These are phyloP conservation scores for Emys orbicularis DNA, from an alignment of 2,797 vertebrate genomes.

Conservation along the genomic window DNA sequence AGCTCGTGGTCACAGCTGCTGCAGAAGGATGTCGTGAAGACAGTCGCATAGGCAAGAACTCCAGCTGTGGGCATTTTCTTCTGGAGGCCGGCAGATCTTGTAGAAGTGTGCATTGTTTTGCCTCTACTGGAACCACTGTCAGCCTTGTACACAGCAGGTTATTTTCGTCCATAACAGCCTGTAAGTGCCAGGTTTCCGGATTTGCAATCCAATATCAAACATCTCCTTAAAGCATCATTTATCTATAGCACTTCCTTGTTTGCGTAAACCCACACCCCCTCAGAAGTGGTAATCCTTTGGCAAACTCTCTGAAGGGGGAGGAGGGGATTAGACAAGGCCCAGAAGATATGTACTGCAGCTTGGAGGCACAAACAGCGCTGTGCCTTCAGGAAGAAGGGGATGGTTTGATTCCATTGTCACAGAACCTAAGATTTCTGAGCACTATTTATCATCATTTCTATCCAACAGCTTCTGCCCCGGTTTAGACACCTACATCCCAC, in stretches of 20 bases:
- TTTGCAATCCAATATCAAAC: not conserved
- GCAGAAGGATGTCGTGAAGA: too few species aligned
- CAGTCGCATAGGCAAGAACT: too few species aligned
- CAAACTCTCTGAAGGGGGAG: not conserved
- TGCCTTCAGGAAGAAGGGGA: too few species aligned
- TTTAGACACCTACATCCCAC: not conserved
- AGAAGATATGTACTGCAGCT: not conserved
- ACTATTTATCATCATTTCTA: not conserved
- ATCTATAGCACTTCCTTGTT: not conserved
- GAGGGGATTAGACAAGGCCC: too few species aligned
- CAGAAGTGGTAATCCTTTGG: too few species aligned
- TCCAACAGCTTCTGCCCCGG: not conserved
- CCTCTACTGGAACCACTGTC: too few species aligned
- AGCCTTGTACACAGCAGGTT: not conserved
- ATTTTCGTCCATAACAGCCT: not conserved
- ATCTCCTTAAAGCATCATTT: not conserved
- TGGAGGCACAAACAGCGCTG: not conserved
- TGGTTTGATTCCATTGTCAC: not conserved
- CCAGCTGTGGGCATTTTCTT: too few species aligned
- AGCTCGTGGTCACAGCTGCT: too few species aligned
- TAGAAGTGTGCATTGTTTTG: too few species aligned
- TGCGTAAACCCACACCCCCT: not conserved
- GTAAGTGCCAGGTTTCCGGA: too few species aligned
- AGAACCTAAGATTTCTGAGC: not conserved
- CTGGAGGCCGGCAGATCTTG: too few species aligned